Evolutionary conservation across 2,888 invertebrate species (phyloP), one percentile per base, ranked within the genome.

Genomic region (Mesorhabditis belari): DNA sequence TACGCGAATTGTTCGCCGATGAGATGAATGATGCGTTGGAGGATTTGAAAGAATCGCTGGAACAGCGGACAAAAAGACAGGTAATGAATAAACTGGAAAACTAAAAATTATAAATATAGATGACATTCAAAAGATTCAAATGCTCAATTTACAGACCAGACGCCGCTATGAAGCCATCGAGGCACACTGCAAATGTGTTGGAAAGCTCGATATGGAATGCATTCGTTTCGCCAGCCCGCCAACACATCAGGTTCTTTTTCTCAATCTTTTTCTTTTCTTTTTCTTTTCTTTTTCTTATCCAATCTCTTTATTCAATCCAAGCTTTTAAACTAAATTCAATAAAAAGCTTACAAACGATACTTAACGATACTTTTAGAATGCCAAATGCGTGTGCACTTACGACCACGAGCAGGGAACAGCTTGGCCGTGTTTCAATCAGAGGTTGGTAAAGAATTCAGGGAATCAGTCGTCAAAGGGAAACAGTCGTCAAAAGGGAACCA

Each of bases 351-450:
- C n/a, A n/a, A n/a, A n/a, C n/a, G n/a, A n/a, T n/a, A n/a, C n/a
- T n/a, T n/a, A n/a, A n/a, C n/a, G n/a, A 35, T n/a, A 35, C 28
- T 61, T 66, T 65, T 58, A 71, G 69, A 62, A 65, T 1, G 64
- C 71, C 6, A 74, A 74, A 61, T 75, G 77, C 25, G 63, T 79
- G 26, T 80, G 80, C 64, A 79, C 76, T 63, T 79, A 72, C 60
- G 79, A 79, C 57, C 67, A 76, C 49, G 72, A 71, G 24, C 75
- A 77, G 57, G 67, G 71, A 24, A 75, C 72, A 27, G 72, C 77
- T 3, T 80, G 79, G 79, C 80, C 80, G 3, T 80, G 80, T 59
- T 77, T 75, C 55, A 68, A 66, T 57, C 53, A 55, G 5, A 69
- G 67, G 74, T 73, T 25, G 26, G 55, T 17, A 4, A 3, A 1